Conservation (phyloP, 2,797 vertebrate genomes). For the Acanthopagrus latus region DNA sequence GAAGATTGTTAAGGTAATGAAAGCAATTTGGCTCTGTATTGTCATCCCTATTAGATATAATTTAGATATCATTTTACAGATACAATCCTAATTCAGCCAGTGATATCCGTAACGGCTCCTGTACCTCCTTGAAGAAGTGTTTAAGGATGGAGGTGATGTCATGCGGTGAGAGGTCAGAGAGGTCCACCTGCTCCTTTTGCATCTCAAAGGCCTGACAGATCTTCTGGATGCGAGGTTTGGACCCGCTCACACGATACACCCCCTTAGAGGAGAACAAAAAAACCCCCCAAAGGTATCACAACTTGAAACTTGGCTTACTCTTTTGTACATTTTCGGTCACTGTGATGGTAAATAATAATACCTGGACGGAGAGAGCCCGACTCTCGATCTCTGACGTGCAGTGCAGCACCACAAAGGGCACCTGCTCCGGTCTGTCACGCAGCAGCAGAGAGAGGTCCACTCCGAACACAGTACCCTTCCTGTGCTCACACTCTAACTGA, state of each 20-base stretch:
- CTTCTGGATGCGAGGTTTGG: slow-evolving; percentile 92
- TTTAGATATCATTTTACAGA: too few relatives aligned
- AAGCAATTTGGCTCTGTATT: too few relatives aligned
- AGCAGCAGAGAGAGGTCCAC: slow-evolving; percentile 86
- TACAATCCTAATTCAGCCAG: neutral
- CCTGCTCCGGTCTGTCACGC: slow-evolving; percentile 84
- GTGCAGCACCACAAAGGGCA: slow-evolving; percentile 90
- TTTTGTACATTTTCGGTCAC: neutral
- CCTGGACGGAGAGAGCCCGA: slow-evolving; percentile 91
- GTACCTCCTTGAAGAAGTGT: slow-evolving; percentile 95
- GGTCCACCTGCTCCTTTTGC: slow-evolving; percentile 90
- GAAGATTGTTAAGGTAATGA: too few relatives aligned
- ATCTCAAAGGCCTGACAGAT: slow-evolving; percentile 93
- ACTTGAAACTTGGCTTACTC: neutral
- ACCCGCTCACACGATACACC: slow-evolving; percentile 94
- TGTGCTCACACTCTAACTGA: slow-evolving; percentile 90
- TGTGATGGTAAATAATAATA: slow-evolving; percentile 64
- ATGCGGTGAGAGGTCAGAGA: slow-evolving; percentile 92
- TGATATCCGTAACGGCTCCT: neutral
- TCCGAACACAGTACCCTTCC: slow-evolving; percentile 88
- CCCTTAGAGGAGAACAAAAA: slow-evolving; percentile 82
- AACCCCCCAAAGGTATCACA: slow-evolving; percentile 16
- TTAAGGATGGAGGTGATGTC: slow-evolving; percentile 93
- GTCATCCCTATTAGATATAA: too few relatives aligned
- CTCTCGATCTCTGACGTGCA: slow-evolving; percentile 93